phyloP scores from a whole-genome alignment of 1,140 invertebrate species.

The Asbolus verrucosus region DNA sequence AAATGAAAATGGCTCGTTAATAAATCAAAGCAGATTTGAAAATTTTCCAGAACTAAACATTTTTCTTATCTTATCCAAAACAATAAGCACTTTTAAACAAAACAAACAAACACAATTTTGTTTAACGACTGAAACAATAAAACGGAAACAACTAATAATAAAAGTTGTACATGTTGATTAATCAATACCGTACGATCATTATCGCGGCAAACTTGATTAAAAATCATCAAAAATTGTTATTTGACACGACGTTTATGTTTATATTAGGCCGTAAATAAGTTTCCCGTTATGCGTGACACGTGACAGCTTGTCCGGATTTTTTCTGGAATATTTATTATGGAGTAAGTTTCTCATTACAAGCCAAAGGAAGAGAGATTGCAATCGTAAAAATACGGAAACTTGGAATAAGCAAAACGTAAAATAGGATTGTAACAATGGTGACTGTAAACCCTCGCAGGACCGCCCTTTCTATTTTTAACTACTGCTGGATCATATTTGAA shows the following conservation, averaged over 20 bases:
- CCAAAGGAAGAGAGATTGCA: slow-evolving; percentile 16
- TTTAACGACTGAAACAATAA: slow-evolving; percentile 8
- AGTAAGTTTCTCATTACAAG: slow-evolving; percentile 31
- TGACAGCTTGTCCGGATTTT: slow-evolving; percentile 33
- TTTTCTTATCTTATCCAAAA: slow-evolving; percentile 17
- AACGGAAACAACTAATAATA: slow-evolving; percentile 20
- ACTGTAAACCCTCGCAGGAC: slow-evolving; percentile 1
- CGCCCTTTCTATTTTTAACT: slow-evolving; percentile 2
- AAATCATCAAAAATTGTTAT: slow-evolving; percentile 17
- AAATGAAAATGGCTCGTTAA: slow-evolving; percentile 28
- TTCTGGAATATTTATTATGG: slow-evolving; percentile 12
- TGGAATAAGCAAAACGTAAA: slow-evolving; percentile 21
- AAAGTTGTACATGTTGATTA: slow-evolving; percentile 5
- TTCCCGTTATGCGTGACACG: slow-evolving; percentile 18
- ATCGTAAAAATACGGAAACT: slow-evolving; percentile 26
- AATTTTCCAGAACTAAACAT: slow-evolving; percentile 20
- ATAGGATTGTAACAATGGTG: not conserved
- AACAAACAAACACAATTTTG: slow-evolving; percentile 18
- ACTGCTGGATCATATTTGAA: not conserved
- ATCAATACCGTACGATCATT: slow-evolving; percentile 13
- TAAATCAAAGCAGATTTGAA: slow-evolving; percentile 26
- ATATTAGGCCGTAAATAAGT: slow-evolving; percentile 22
- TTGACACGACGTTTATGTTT: slow-evolving; percentile 33
- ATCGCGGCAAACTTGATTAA: slow-evolving; percentile 14
- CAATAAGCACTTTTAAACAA: not conserved